Base-by-base conservation (phyloP, 1,140 invertebrate species). In the Thrips palmi region DNA sequence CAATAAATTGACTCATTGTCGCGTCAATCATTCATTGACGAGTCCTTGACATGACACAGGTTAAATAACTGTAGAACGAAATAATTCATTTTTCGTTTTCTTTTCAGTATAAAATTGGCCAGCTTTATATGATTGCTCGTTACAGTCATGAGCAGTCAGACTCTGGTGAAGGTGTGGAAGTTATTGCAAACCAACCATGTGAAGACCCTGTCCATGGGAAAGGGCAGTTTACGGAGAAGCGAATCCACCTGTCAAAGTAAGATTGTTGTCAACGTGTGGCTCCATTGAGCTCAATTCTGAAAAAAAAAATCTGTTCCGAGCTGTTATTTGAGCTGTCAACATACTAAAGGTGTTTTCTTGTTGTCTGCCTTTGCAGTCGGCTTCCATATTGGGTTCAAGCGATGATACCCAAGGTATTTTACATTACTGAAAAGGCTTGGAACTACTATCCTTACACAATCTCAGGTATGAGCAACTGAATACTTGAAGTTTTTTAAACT, bases 381-480 rank as follows among this genome's bases (percentile, higher is more conserved):
- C 63, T 93, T 35, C 87, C 87, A 12, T 77, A 78, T 52, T 93
- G 85, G 84, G 66, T 91, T 41, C 80, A 86, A 55, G 74, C 81
- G 8, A 55, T 91, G 24, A 74, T 84, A 53, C 87, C 87, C 41
- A 75, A 74, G 57, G 75, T 92, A 56, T 92, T 92, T 62, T 93
- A 91, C 58, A 69, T 92, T 1, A 89, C 79, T 43, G 87, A 92
- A 59, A 91, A 88, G 53, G 82, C 86, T 11, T 92, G 85, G 85
- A 93, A 93, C 58, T 91, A 84, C 61, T 93, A 88, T 63, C 87
- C 87, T 30, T 88, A 73, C 53, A 92, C 87, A 22, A 74, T 84
- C 30, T 89, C 86, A 67, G 81, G 78, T 79, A 63, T 49, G 30
- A 11, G 30, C 8, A 32, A 7, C 8, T 32, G 15, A 15, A 32